Evolutionary conservation across 1,140 invertebrate species (phyloP).

Genomic region (Ooceraea biroi): DNA sequence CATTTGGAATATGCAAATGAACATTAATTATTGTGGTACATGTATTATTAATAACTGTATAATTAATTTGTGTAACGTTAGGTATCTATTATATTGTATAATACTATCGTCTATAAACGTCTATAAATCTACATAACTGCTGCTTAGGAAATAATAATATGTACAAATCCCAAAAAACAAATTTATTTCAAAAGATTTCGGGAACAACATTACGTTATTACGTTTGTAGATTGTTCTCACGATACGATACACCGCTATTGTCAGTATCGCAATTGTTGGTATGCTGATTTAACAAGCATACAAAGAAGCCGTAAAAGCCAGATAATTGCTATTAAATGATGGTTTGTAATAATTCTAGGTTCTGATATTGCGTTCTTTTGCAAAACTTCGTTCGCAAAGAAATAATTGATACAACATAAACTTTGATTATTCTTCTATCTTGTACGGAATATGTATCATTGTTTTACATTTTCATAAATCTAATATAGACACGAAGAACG

Average conservation of each 20-base stretch:
- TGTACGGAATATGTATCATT: not conserved
- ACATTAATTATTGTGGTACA: no score
- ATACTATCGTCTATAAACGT: not conserved
- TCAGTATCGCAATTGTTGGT: not conserved
- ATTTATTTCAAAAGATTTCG: not conserved
- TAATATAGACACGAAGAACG: no score
- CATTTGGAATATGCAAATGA: not conserved
- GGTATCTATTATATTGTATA: not conserved
- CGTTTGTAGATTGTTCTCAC: constrained; percentile 1
- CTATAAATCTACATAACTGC: not conserved
- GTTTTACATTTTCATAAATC: no score
- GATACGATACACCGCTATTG: constrained; percentile 3
- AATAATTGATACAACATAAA: not conserved
- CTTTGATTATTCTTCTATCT: not conserved
- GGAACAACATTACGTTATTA: not conserved
- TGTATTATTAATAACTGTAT: not conserved
- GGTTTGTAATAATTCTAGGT: not conserved
- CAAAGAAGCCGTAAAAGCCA: constrained; percentile 1
- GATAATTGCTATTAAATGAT: not conserved
- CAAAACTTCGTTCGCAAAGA: not conserved
- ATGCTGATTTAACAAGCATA: not conserved
- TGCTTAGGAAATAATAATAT: not conserved
- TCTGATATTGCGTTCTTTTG: not conserved
- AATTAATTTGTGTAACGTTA: constrained; percentile 10
- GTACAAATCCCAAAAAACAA: not conserved